Evolutionary conservation across 2,888 invertebrate species (phyloP), one percentile per base, ranked within the genome.

Genomic region (Molanna angustata): DNA sequence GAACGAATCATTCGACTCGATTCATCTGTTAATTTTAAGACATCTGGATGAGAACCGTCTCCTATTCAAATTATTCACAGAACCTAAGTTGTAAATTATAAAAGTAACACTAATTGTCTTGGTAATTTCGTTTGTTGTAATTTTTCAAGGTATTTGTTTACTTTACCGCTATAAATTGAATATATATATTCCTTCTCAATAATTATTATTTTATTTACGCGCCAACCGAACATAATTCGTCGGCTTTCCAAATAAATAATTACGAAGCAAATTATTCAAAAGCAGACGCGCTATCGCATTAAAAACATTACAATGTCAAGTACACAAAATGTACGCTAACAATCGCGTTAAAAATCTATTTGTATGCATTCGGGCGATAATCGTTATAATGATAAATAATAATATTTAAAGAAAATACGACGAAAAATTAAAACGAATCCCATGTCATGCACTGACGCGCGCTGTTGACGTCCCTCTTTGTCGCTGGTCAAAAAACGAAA

Each of bases 401-500:
- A n/a, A n/a, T n/a, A n/a, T n/a, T n/a, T n/a, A n/a, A n/a, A n/a
- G n/a, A n/a, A n/a, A n/a, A n/a, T n/a, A n/a, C n/a, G n/a, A n/a
- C n/a, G n/a, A 13, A 40, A 18, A 18, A 32, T 18, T 33, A 48
- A 48, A 48, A 48, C 20, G 13, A 22, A 20, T 21, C 22, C 40
- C 40, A 41, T 32, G 39, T 48, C 40, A 41, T 31, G 48, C 48
- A 39, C 48, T 39, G 48, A 31, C 31, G 19, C 18, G 13, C 16
- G 14, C 14, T 19, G 13, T 14, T 4, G 11, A 21, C 31, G 31
- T 48, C 48, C 31, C 48, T 31, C n/a, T 48, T 40, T 31, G 11
- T 18, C 17, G n/a, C 13, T 13, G 19, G 40, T 11, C 14, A 19
- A 13, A n/a, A 14, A 14, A 13, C 18, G 48, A 48, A 40, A 48